Evolutionary conservation across 1,140 invertebrate genomes (phyloP).

Genomic region (Chironomus tepperi): DNA sequence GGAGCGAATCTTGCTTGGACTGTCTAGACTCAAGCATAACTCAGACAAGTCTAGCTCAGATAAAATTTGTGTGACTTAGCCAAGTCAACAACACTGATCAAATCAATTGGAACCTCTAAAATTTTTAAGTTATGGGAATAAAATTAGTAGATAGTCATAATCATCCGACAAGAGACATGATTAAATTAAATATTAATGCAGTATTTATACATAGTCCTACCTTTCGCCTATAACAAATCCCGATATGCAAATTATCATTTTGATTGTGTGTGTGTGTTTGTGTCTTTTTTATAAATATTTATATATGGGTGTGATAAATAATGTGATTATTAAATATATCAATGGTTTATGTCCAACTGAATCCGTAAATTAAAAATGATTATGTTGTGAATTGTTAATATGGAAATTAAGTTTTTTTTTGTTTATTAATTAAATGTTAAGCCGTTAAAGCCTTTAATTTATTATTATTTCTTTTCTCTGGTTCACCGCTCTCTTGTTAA

Average conservation of each 20-base stretch:
- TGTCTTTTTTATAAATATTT: neutral
- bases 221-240: slow-evolving; percentile 55
- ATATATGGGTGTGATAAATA: neutral
- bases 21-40: no score
- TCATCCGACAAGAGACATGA: neutral
- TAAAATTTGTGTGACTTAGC: no score
- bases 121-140: neutral
- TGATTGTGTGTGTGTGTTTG: slow-evolving; percentile 26
- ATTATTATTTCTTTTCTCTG: neutral
- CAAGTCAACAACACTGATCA: no score
- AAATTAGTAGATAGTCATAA: neutral
- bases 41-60: no score
- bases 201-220: slow-evolving; percentile 34
- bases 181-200: neutral
- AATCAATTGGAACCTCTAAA: no score
- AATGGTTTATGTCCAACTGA: slow-evolving; percentile 19
- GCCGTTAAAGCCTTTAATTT: neutral
- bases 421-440: slow-evolving; percentile 17
- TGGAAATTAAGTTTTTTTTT: slow-evolving; percentile 13
- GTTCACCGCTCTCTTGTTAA: slow-evolving; percentile 24
- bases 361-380: slow-evolving; percentile 25
- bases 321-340: neutral
- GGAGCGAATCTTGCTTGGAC: no score
- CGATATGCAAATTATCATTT: slow-evolving; percentile 56
- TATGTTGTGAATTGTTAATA: slow-evolving; percentile 24